Percentiles rank a stretch among this genome's conserved stretches.
Conservation (phyloP, 2,888 invertebrate genomes). For the Heteropelma amictum region DNA sequence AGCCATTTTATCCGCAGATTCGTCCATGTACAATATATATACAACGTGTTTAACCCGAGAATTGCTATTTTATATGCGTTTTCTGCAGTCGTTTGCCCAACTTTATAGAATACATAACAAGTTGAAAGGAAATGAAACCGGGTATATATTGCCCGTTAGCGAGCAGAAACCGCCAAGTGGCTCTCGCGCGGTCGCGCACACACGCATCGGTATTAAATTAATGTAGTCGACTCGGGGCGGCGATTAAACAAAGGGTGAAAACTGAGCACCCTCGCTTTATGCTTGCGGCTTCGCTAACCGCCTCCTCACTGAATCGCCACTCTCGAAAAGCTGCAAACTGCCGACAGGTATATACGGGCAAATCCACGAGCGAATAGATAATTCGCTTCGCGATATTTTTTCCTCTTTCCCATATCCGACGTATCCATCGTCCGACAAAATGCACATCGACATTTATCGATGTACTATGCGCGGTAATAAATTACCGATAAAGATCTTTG, state of each 20-base stretch:
- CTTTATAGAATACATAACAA: slow-evolving; percentile 2
- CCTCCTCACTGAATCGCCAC: not conserved
- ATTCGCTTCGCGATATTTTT: no score
- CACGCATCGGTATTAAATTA: slow-evolving; percentile 74
- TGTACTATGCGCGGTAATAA: no score
- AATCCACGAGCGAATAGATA: slow-evolving; percentile 18
- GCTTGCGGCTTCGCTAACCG: slow-evolving; percentile 16
- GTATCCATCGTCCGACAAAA: no score
- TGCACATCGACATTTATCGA: no score
- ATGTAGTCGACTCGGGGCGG: slow-evolving; percentile 74
- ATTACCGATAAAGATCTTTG: no score
- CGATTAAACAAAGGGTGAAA: slow-evolving; percentile 77
- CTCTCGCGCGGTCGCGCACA: slow-evolving; percentile 61
- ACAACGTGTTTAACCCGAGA: not conserved
- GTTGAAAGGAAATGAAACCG: slow-evolving; percentile 49
- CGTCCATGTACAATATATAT: not conserved
- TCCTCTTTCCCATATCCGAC: no score
- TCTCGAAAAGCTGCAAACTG: slow-evolving; percentile 34
- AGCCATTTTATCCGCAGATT: not conserved
- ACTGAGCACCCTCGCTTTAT: slow-evolving; percentile 68
- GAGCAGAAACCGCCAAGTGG: slow-evolving; percentile 59
- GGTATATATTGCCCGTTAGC: slow-evolving; percentile 59
- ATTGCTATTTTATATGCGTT: not conserved
- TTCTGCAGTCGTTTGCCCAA: not conserved
- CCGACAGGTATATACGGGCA: slow-evolving; percentile 15